These are phyloP conservation scores for Cylas formicarius DNA, from an alignment of 1,140 invertebrate species.

Conservation along the genomic window DNA sequence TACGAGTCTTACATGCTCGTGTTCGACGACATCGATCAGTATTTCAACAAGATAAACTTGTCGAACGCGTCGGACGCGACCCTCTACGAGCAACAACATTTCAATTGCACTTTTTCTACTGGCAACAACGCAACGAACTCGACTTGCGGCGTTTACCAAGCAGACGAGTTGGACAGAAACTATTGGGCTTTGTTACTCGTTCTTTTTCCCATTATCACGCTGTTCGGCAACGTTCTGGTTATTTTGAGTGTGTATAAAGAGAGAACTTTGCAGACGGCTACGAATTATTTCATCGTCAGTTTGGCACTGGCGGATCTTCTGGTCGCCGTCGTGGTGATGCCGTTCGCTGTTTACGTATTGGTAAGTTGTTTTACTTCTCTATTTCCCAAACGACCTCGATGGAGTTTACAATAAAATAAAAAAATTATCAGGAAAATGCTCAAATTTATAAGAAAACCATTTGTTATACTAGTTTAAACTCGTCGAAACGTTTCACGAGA, in stretches of 20 bases:
- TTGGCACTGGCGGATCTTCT: conserved; percentile 95
- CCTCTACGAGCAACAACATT: conserved; percentile 23
- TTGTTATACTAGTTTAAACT: no score
- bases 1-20: conserved; percentile 33
- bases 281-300: conserved; percentile 98
- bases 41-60: conserved; percentile 36
- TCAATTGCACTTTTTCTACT: conserved; percentile 32
- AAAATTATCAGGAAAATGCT: no score
- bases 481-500: no score
- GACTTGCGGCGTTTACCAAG: conserved; percentile 16
- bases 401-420: no score
- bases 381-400: no score
- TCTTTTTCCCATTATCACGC: conserved; percentile 86
- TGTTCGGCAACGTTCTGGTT: conserved; percentile 95
- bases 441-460: no score
- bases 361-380: no score
- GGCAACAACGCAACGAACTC: conserved; percentile 29
- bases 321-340: conserved; percentile 96
- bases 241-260: conserved; percentile 91
- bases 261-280: conserved; percentile 84
- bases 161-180: conserved; percentile 24
- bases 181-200: conserved; percentile 56
- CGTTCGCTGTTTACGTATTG: conserved; percentile 86
- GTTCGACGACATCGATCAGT: conserved; percentile 40
- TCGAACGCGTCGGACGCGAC: conserved; percentile 23